Percentiles rank a stretch among this genome's conserved stretches.
These are phyloP conservation scores for Phainopepla nitens DNA, from an alignment of 2,113 vertebrate species.

Conservation along the genomic window DNA sequence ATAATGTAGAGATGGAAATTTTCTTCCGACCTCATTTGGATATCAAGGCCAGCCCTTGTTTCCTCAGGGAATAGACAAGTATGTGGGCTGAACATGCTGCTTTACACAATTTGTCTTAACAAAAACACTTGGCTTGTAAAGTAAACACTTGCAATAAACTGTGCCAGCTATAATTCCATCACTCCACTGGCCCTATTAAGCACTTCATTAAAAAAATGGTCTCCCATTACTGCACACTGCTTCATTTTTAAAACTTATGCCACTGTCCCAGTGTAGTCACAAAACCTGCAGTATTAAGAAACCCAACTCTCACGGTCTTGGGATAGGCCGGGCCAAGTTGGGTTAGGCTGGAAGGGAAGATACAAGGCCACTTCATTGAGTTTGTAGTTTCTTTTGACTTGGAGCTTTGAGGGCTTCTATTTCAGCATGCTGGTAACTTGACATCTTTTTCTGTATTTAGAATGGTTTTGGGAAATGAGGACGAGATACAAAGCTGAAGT, in stretches of 20 bases:
- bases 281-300: neutral
- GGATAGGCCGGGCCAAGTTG: neutral
- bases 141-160: neutral
- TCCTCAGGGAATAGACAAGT: neutral
- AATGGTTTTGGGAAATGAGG: neutral
- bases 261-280: neutral
- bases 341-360: neutral
- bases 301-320: neutral
- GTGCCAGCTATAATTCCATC: neutral
- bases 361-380: neutral
- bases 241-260: neutral
- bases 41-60: neutral
- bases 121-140: neutral
- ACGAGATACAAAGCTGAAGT: neutral
- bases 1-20: neutral
- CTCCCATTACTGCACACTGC: neutral
- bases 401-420: neutral
- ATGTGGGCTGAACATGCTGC: neutral
- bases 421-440: neutral
- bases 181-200: neutral
- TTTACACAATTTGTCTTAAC: neutral
- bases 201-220: neutral
- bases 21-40: conserved; percentile 15
- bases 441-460: neutral
- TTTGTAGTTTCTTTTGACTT: neutral